Base-by-base conservation (phyloP, 2,888 invertebrate genomes). In the Lapara coniferarum region DNA sequence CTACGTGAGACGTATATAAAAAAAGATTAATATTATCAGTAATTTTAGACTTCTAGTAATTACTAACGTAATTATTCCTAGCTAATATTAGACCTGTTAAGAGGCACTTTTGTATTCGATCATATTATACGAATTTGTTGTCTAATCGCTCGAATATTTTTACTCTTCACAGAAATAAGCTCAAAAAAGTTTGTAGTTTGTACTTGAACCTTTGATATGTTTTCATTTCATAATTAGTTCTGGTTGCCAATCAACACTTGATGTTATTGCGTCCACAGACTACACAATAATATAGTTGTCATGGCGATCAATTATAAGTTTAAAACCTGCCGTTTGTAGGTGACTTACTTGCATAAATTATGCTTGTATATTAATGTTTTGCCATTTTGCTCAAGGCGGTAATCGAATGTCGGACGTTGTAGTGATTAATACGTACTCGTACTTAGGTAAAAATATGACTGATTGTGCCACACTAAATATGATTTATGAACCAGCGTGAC, bases 271-370 rank as follows among this genome's bases (percentile, higher is more conserved):
- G 19, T 63, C 46, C 63, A 13, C 44, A 59, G 10, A 59, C 12
- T 46, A 16, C 10, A 49, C 19, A 49, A 63, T 13, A 13, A 63
- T 63, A 63, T 49, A n/a, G 46, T 49, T 63, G 63, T 63, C 63
- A 19, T 7, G 13, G 49, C 63, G 2, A 49, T 63, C 16, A 25
- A 63, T 63, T 49, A 63, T 55, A 63, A 63, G 10, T 49, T 19
- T 49, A 63, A 63, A 63, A 63, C 63, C 49, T 63, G 63, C 46
- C 19, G 63, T 46, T 63, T 63, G 44, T 76, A 72, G 75, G 74
- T 78, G 80, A 72, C 80, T 80, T 80, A 78, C 76, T 78, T 79
- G 73, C 77, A 78, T 79, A 75, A 53, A 78, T 78, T 72, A 76
- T 73, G 69, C 73, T 75, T 70, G 66, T 71, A 74, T 55, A 73